Conservation (phyloP, 2,888 invertebrate genomes). For the Amphimallon solstitiale region DNA sequence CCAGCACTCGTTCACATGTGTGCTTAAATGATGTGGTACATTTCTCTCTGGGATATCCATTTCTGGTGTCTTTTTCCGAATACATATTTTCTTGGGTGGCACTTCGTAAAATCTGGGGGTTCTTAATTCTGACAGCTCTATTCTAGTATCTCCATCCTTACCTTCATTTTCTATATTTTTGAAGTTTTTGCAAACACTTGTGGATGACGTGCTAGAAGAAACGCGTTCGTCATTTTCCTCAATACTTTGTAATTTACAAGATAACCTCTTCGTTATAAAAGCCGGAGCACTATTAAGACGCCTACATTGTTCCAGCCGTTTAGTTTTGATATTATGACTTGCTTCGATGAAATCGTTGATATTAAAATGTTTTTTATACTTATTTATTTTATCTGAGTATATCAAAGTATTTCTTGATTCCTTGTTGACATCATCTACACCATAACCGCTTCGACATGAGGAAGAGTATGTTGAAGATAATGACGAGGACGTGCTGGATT, state of each 20-base stretch:
- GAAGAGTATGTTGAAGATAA: constrained; percentile 10
- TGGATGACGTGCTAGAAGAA: neutral
- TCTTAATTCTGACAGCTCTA: neutral
- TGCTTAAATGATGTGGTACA: neutral
- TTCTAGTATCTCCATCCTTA: neutral
- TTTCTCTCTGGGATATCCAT: neutral
- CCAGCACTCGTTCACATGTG: neutral
- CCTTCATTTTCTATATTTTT: neutral
- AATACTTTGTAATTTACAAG: constrained; percentile 21
- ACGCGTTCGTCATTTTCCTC: constrained; percentile 23
- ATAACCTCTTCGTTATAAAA: neutral
- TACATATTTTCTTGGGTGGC: constrained; percentile 35
- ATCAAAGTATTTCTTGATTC: neutral
- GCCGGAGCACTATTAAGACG: constrained; percentile 15
- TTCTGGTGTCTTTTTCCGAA: constrained; percentile 15
- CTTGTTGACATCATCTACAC: neutral
- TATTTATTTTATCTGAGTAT: neutral
- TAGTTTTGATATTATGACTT: neutral
- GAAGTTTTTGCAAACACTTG: neutral
- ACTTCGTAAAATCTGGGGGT: constrained; percentile 34
- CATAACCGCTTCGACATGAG: neutral
- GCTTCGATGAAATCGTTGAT: neutral
- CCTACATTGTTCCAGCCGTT: neutral
- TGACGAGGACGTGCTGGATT: constrained; percentile 10
- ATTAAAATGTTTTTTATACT: neutral